A percentile compares a stretch with the other conserved stretches of the same genome.
phyloP scores from a whole-genome alignment of 92 coral and sea anemone species.

The Umimayanthus chanpuru region DNA sequence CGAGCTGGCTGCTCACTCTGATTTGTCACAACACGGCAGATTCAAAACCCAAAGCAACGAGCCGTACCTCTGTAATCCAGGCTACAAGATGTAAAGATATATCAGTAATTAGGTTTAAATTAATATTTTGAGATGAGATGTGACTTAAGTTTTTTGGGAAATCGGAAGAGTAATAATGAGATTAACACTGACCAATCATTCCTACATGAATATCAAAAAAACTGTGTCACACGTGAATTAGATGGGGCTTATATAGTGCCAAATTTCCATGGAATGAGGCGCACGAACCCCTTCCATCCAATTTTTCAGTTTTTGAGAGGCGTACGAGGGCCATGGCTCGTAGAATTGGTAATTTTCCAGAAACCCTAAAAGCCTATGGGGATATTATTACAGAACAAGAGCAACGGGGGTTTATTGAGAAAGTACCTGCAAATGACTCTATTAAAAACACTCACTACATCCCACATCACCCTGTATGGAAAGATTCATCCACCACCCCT shows the following conservation, averaged over 20 bases:
- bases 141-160: too few relatives aligned
- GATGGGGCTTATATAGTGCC: slow-evolving; percentile 62
- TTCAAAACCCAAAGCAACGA: too few relatives aligned
- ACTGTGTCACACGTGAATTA: slow-evolving; percentile 45
- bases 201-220: slow-evolving; percentile 34
- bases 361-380: slow-evolving; percentile 29
- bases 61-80: too few relatives aligned
- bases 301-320: too few relatives aligned
- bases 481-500: slow-evolving; percentile 58
- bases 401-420: slow-evolving; percentile 58
- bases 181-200: neutral
- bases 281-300: neutral
- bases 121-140: too few relatives aligned
- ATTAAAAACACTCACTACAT: slow-evolving; percentile 43
- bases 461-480: slow-evolving; percentile 59
- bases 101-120: too few relatives aligned
- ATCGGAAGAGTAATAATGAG: neutral
- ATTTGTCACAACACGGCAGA: too few relatives aligned
- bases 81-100: too few relatives aligned
- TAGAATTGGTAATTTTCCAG: neutral
- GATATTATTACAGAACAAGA: slow-evolving; percentile 48
- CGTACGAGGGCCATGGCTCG: too few relatives aligned
- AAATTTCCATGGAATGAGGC: slow-evolving; percentile 65
- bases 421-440: slow-evolving; percentile 21
- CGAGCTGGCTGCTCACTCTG: too few relatives aligned